Conservation (phyloP, 2,888 invertebrate genomes). For the Drosophila stalkeri region DNA sequence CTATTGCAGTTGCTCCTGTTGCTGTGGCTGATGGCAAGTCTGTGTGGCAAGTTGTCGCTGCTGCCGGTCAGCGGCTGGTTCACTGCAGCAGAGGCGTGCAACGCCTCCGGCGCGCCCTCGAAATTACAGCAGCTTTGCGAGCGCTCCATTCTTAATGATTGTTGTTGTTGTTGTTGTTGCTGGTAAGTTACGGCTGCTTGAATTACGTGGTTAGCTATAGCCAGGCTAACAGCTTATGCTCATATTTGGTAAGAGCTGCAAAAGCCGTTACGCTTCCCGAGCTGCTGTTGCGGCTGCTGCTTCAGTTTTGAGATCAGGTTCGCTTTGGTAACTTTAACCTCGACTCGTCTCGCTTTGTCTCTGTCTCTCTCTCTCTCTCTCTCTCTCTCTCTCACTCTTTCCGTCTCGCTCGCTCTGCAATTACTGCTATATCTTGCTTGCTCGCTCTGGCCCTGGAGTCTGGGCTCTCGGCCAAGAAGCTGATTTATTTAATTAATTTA, state of each 20-base stretch:
- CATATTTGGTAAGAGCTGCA: slow-evolving; percentile 68
- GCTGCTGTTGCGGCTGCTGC: slow-evolving; percentile 17
- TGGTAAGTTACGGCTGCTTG: slow-evolving; percentile 54
- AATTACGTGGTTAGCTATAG: slow-evolving; percentile 34
- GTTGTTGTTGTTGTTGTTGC: slow-evolving; percentile 7
- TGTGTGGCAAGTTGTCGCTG: slow-evolving; percentile 63
- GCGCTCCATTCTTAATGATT: slow-evolving; percentile 57
- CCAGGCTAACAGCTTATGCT: slow-evolving; percentile 48
- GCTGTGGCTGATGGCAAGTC: slow-evolving; percentile 15
- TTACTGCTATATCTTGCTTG: neutral
- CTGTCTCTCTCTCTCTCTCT: neutral
- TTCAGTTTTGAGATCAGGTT: slow-evolving; percentile 27
- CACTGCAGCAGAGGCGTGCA: neutral
- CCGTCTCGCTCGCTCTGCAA: neutral
- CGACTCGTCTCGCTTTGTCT: slow-evolving; percentile 3
- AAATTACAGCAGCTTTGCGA: slow-evolving; percentile 74
- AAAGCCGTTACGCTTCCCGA: slow-evolving; percentile 57
- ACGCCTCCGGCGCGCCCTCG: slow-evolving; percentile 31
- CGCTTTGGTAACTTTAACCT: slow-evolving; percentile 8
- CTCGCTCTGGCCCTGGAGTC: slow-evolving; percentile 11
- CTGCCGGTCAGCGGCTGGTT: slow-evolving; percentile 51
- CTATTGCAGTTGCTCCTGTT: neutral
- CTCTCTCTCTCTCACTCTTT: neutral
- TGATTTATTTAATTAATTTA: slow-evolving; percentile 22
- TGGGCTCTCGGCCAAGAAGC: slow-evolving; percentile 11